Evolutionary conservation across 2,888 invertebrate genomes (phyloP), one percentile per base, ranked within the genome.

Genomic region (Ectobius pallidus): DNA sequence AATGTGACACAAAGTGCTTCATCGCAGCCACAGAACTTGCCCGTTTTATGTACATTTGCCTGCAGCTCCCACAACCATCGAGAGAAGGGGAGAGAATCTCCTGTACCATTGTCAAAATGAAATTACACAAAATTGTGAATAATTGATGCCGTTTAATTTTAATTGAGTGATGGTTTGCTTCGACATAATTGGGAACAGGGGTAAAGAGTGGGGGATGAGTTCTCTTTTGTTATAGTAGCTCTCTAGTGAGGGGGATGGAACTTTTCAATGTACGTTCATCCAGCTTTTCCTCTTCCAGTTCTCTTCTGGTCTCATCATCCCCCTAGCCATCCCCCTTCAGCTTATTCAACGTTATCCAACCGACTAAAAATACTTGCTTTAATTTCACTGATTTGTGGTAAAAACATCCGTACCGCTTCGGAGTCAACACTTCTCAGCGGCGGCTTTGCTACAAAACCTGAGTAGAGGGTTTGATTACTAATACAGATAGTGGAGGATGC

Each of bases 141-240:
- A 76, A 76, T 75, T 76, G 71, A 77, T 74, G 75, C 62, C 74
- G 74, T 77, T 77, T 77, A 77, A 75, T 76, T 76, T 77, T 77
- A 77, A 77, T 77, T 77, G 77, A 76, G 72, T 72, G 76, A 77
- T 76, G 77, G 76, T 76, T 77, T 76, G 72, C 73, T 63, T 62
- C 22, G 67, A n/a, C n/a, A n/a, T n/a, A n/a, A n/a, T n/a, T 68
- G 32, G 22, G 63, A 58, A n/a, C 25, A 58, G 58, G 25, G 63
- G 63, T 22, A 20, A 42, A 63, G 42, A 22, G 30, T 39, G 14
- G 27, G 20, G 30, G 20, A 14, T 22, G 14, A 14, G 61, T 18
- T 46, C n/a, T n/a, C 67, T 68, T 68, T 68, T 68, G 67, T 68
- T 49, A 3, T 4, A 49, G 20, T 49, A n/a, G n/a, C n/a, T n/a